These are phyloP conservation scores for Eupithecia abbreviata DNA, from an alignment of 2,888 invertebrate species.

Conservation along the genomic window DNA sequence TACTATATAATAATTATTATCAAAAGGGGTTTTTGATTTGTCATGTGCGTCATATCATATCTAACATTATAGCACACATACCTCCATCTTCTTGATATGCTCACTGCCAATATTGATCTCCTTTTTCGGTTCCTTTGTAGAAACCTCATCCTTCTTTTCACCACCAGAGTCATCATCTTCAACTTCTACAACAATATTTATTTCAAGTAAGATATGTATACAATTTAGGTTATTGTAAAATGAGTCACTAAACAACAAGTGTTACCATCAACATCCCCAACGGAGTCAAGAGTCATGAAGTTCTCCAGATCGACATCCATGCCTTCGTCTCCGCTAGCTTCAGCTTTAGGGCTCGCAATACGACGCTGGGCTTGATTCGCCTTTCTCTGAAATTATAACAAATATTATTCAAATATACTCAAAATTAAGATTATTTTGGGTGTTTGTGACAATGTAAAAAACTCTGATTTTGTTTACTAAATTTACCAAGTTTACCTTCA, in stretches of 20 bases:
- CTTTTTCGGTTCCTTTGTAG: conserved; percentile 84
- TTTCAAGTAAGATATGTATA: not conserved
- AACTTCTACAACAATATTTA: conserved; percentile 64
- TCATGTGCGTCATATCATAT: too few relatives aligned
- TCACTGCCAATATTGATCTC: conserved; percentile 90
- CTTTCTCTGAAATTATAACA: conserved; percentile 59
- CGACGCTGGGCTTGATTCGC: conserved; percentile 67
- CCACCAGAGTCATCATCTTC: conserved; percentile 84
- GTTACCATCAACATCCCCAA: conserved; percentile 91
- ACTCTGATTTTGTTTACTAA: not conserved
- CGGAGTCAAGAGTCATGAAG: conserved; percentile 94
- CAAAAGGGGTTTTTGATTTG: too few relatives aligned
- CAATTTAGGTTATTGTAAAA: not conserved
- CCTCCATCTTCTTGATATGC: conserved; percentile 90
- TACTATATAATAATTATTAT: too few relatives aligned
- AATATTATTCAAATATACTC: not conserved
- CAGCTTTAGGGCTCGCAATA: conserved; percentile 80
- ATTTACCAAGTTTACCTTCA: conserved; percentile 86
- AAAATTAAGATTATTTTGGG: too few relatives aligned
- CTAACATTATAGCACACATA: conserved; percentile 49
- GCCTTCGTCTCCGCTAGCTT: conserved; percentile 87
- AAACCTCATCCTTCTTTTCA: conserved; percentile 82
- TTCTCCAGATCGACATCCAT: conserved; percentile 91
- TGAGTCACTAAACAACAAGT: conserved; percentile 28
- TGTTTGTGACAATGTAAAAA: too few relatives aligned